phyloP scores from a whole-genome alignment of 2,113 vertebrate species.

The Elephas maximus region DNA sequence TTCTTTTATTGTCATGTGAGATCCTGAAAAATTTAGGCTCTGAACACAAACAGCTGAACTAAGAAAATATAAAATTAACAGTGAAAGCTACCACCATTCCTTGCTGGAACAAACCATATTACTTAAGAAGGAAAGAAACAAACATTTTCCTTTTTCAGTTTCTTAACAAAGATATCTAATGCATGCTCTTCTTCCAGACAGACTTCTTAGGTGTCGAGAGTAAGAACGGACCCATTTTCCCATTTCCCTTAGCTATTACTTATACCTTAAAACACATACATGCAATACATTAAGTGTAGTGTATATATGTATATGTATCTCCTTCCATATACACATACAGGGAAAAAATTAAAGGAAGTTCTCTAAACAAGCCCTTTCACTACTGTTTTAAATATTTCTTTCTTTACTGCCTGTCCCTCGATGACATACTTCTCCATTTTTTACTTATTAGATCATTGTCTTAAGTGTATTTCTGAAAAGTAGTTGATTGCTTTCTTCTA shows the following conservation, averaged over 20 bases:
- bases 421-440: neutral
- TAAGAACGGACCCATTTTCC: neutral
- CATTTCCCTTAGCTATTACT: neutral
- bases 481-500: constrained; percentile 35
- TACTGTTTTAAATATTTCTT: constrained; percentile 38
- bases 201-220: neutral
- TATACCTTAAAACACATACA: neutral
- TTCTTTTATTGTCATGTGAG: neutral
- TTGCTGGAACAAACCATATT: constrained; percentile 26
- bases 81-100: neutral
- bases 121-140: neutral
- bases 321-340: neutral
- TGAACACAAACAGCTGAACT: constrained; percentile 15
- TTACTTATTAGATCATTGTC: constrained; percentile 20
- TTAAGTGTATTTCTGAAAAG: constrained; percentile 47
- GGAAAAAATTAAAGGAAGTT: neutral
- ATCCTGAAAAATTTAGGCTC: constrained; percentile 50
- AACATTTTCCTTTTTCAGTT: constrained; percentile 23
- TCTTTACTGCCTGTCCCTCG: neutral
- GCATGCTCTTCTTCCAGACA: neutral
- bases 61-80: constrained; percentile 50
- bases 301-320: neutral
- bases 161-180: constrained; percentile 43
- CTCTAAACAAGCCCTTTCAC: constrained; percentile 7
- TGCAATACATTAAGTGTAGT: neutral